Conservation (phyloP, 53 echinoderm and acorn worm genomes). For the Echinometra lucunter region DNA sequence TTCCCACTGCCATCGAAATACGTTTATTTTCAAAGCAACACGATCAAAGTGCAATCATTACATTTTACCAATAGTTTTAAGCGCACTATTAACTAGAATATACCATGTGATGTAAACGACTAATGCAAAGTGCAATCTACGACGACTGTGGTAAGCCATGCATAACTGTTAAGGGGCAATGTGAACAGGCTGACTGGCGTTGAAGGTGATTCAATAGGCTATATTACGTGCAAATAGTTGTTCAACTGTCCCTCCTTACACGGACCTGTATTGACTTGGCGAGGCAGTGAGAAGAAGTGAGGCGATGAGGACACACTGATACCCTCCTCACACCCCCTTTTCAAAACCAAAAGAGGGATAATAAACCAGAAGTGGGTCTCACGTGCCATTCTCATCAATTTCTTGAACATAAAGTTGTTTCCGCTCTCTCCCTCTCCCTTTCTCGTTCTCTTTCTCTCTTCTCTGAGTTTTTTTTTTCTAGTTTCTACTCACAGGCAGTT, state of each 20-base stretch:
- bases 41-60: neutral
- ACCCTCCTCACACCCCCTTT: constrained; percentile 51
- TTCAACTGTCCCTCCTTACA: constrained; percentile 48
- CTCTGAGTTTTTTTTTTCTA: neutral
- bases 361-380: constrained; percentile 23
- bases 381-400: neutral
- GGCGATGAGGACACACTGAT: constrained; percentile 12
- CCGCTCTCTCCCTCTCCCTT: no score
- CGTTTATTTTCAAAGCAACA: no score
- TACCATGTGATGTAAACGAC: neutral
- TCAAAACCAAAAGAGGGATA: constrained; percentile 66
- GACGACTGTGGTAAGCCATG: neutral
- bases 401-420: neutral
- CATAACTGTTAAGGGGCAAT: neutral
- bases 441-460: neutral
- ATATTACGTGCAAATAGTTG: constrained; percentile 64
- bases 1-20: constrained; percentile 25
- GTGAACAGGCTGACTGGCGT: neutral
- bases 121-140: neutral
- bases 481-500: neutral
- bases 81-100: neutral
- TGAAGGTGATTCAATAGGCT: constrained; percentile 24
- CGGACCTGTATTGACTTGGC: constrained; percentile 38
- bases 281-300: constrained; percentile 54
- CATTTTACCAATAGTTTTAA: neutral